Percentiles rank a stretch among this genome's conserved stretches.
These are phyloP conservation scores for Scelioninae gen. 1 DNA, from an alignment of 2,888 invertebrate species.

Conservation along the genomic window DNA sequence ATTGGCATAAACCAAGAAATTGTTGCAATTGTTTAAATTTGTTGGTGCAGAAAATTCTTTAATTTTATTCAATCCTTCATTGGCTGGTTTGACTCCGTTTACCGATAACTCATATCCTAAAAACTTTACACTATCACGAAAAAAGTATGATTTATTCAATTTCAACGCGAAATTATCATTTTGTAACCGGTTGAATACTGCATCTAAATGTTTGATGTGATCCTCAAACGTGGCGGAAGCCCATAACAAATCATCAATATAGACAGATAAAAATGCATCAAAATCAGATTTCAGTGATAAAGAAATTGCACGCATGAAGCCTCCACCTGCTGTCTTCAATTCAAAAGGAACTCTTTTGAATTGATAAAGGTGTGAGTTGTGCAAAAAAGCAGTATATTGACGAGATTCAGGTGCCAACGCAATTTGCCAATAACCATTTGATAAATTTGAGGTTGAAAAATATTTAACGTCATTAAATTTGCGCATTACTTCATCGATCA, in stretches of 20 bases:
- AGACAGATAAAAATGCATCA: neutral
- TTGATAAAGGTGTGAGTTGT: neutral
- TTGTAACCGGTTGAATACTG: neutral
- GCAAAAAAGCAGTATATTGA: constrained; percentile 1
- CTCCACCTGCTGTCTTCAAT: constrained; percentile 4
- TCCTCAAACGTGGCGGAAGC: constrained; percentile 13
- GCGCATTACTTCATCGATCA: neutral
- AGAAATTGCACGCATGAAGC: constrained; percentile 6
- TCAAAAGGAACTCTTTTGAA: constrained; percentile 6
- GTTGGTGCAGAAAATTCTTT: neutral
- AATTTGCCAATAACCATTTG: constrained; percentile 35
- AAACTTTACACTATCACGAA: no score
- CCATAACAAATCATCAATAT: constrained; percentile 38
- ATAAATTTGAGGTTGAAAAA: constrained; percentile 3
- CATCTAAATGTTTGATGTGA: constrained; percentile 6
- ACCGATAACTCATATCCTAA: neutral
- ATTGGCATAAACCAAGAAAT: constrained; percentile 6
- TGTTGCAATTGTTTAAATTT: constrained; percentile 10
- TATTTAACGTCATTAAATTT: neutral
- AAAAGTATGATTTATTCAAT: constrained; percentile 9
- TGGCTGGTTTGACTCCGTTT: neutral
- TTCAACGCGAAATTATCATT: constrained; percentile 9
- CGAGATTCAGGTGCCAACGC: neutral
- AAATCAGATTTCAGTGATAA: constrained; percentile 22
- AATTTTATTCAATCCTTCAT: neutral